phyloP scores from a whole-genome alignment of 2,888 invertebrate genomes.

The Ichneumoninae sp. region DNA sequence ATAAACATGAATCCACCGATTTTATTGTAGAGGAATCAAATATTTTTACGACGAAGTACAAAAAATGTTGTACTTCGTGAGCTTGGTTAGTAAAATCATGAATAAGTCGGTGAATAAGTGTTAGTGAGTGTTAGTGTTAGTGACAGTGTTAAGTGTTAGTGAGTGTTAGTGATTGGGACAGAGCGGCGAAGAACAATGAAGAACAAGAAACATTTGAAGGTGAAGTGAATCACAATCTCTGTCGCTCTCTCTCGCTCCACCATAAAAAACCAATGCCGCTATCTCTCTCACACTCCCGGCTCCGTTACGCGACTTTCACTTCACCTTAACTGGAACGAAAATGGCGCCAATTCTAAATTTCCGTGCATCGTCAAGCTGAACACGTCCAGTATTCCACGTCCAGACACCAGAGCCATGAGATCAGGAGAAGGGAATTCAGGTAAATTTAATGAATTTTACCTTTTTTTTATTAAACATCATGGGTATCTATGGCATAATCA shows the following conservation, averaged over 20 bases:
- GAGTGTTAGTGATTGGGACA: neutral
- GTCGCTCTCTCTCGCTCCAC: too few species aligned
- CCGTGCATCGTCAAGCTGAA: too few species aligned
- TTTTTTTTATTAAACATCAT: constrained; percentile 55
- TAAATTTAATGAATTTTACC: neutral
- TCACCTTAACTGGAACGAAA: neutral
- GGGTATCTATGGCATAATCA: constrained; percentile 40
- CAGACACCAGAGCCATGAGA: neutral
- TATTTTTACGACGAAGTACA: neutral
- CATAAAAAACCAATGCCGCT: too few species aligned
- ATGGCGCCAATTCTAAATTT: neutral
- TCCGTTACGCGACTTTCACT: too few species aligned
- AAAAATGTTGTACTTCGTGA: neutral
- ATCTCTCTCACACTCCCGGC: too few species aligned
- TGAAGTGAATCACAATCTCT: too few species aligned
- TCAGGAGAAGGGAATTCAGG: neutral
- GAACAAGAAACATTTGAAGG: neutral
- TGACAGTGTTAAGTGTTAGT: too few species aligned
- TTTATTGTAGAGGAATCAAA: neutral
- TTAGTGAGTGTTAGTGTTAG: neutral
- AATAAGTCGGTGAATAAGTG: neutral
- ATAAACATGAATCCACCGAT: neutral
- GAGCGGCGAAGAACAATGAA: neutral
- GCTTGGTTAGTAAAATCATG: neutral
- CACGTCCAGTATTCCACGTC: too few species aligned